Evolutionary conservation across 2,113 vertebrate genomes (phyloP).

Genomic region (Mirounga angustirostris): DNA sequence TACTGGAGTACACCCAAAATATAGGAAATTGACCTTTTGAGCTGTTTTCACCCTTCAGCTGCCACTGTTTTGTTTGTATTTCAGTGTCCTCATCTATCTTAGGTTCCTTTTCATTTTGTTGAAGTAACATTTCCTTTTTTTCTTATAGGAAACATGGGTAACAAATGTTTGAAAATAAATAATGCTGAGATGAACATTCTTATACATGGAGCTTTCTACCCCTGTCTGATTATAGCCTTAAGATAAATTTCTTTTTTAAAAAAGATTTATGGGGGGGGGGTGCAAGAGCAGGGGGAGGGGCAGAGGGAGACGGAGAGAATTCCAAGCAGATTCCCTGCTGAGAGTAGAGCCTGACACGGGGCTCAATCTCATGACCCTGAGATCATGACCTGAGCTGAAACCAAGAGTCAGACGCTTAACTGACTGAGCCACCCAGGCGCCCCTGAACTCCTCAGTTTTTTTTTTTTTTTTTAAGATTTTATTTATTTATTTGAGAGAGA

Average conservation of each 20-base stretch:
- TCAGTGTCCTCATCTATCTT: background rate
- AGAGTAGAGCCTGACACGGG: background rate
- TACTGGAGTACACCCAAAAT: background rate
- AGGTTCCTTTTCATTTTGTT: constrained; percentile 24
- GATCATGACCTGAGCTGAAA: background rate
- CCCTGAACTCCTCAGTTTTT: background rate
- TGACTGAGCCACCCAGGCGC: background rate
- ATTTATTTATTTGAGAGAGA: no score
- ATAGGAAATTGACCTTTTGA: background rate
- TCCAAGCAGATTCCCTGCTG: background rate
- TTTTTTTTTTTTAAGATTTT: no score
- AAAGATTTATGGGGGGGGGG: background rate
- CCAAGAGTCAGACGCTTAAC: background rate
- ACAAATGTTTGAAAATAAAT: constrained; percentile 21
- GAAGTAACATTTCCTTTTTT: constrained; percentile 39
- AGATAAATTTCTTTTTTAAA: background rate
- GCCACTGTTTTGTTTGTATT: background rate
- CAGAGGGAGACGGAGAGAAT: background rate
- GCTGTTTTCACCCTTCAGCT: background rate
- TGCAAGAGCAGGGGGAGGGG: background rate
- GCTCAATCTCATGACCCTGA: background rate
- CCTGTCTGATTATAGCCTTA: constrained; percentile 20
- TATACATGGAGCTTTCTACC: background rate
- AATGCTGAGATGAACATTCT: constrained; percentile 11
- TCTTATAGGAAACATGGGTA: background rate